Evolutionary conservation across 2,113 vertebrate genomes (phyloP), one percentile per base, ranked within the genome.

Genomic region (Microtus montanus): DNA sequence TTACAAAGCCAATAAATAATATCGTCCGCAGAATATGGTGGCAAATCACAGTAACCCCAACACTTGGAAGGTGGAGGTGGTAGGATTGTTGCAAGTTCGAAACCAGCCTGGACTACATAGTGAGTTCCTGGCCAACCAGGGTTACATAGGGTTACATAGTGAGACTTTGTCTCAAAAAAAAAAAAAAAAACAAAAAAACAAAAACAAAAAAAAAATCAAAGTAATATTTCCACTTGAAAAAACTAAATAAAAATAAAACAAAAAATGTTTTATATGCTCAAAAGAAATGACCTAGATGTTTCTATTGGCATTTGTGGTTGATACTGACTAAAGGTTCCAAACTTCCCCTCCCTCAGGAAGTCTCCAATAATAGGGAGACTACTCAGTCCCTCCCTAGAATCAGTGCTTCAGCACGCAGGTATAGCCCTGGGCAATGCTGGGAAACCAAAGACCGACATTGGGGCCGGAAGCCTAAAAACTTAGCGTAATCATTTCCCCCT

Each of bases 181-280:
- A 87, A 33, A 20, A 61, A 64, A 47, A 66, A 82, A 26, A 33
- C 3, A 4, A 87, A 33, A 20, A 61, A 64, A 41, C 38, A 41
- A 41, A 88, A 61, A 83, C 33, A n/a, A n/a, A n/a, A n/a, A n/a
- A n/a, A n/a, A n/a, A n/a, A 84, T 49, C 49, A 78, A 19, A 13
- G 19, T 20, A 41, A 54, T 10, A 87, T 70, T 87, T 7, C 47
- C 11, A 41, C 66, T 41, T 88, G 64, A 92, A 79, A 88, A 63
- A 90, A 63, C 24, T 35, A 90, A 94, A 85, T 80, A 41, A 66
- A 91, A 89, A 49, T 77, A 71, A 91, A 89, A 89, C 63, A 47
- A 58, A 44, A 61, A 52, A 77, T 41, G 14, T 47, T 33, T 75
- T 64, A 49, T 66, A 86, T 11, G 8, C 19, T 84, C 5, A 22